These are phyloP conservation scores for Merluccius polli DNA, from an alignment of 2,797 vertebrate species.

Conservation along the genomic window DNA sequence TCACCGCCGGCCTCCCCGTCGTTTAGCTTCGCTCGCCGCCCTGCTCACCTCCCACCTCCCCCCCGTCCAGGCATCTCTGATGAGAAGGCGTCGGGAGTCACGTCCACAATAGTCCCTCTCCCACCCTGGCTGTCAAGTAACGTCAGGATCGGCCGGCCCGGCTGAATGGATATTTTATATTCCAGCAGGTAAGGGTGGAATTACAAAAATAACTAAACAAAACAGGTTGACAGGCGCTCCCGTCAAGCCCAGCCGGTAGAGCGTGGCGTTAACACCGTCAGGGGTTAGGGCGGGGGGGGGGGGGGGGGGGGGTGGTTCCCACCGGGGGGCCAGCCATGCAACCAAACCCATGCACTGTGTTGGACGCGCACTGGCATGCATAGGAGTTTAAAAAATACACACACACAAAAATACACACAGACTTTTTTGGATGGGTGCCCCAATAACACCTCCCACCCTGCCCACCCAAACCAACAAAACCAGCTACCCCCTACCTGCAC, in stretches of 20 bases:
- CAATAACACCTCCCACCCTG: no score
- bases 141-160: constrained; percentile 18
- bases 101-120: constrained; percentile 52
- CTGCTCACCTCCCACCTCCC: constrained; percentile 40
- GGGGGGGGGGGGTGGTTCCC: no score
- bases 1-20: constrained; percentile 35
- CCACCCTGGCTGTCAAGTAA: constrained; percentile 50
- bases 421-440: no score
- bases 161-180: not conserved
- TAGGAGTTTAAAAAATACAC: no score
- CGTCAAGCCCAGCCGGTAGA: not conserved
- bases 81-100: constrained; percentile 59
- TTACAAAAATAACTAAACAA: not conserved
- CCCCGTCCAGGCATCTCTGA: constrained; percentile 59
- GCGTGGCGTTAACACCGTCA: not conserved
- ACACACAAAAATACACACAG: no score
- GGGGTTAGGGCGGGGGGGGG: not conserved
- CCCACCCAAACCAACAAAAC: no score
- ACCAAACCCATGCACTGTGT: no score
- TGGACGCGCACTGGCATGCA: no score
- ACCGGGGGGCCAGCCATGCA: no score
- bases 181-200: not conserved
- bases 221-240: not conserved
- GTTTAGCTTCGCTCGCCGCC: no score
- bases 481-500: no score